Evolutionary conservation across 1,140 invertebrate genomes (phyloP).

Genomic region (Eubasilissa regina): DNA sequence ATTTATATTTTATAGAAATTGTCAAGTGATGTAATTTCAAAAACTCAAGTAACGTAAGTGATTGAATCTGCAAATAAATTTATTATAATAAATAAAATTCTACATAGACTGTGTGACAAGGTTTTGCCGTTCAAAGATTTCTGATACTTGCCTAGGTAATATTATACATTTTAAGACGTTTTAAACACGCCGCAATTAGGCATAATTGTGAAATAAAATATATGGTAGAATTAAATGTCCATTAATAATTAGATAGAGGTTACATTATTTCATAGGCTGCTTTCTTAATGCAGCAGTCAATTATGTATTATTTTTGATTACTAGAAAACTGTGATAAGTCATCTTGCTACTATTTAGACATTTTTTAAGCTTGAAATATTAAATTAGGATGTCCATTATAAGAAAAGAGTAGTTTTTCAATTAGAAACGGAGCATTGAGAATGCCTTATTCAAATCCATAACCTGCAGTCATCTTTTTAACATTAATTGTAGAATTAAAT

Average conservation of each 20-base stretch:
- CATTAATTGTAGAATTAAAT: no score
- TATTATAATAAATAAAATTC: no score
- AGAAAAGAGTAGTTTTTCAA: constrained; percentile 2
- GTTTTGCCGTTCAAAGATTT: no score
- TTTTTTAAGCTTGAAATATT: constrained; percentile 16
- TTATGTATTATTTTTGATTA: constrained; percentile 17
- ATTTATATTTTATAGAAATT: no score
- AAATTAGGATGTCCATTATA: background rate
- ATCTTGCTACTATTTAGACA: background rate
- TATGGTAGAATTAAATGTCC: constrained; percentile 20
- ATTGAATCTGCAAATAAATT: no score
- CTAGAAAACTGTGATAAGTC: constrained; percentile 36
- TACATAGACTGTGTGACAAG: no score
- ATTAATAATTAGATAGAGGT: constrained; percentile 14
- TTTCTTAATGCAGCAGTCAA: constrained; percentile 31
- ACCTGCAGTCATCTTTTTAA: no score
- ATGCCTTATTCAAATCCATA: constrained; percentile 22
- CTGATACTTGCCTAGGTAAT: no score
- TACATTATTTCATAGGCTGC: constrained; percentile 15
- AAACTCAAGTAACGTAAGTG: no score
- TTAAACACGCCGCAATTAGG: constrained; percentile 2
- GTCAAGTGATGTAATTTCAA: no score
- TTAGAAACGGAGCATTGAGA: constrained; percentile 9
- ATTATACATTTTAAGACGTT: no score
- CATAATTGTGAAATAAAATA: constrained; percentile 9